Conservation (phyloP, 2,888 invertebrate species). For the Scaeva pyrastri region DNA sequence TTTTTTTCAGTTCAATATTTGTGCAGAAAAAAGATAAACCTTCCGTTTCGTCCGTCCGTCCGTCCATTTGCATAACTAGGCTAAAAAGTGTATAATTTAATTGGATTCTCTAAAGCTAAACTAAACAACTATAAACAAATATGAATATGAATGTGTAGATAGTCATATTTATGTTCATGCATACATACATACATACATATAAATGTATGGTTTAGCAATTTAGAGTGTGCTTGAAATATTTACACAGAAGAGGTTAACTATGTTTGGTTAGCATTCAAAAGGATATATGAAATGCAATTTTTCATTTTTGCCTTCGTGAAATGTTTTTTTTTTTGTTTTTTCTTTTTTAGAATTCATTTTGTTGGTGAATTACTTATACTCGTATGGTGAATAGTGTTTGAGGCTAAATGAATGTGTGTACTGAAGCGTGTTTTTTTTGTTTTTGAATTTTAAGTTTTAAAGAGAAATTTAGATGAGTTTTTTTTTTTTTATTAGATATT, state of each 20-base stretch:
- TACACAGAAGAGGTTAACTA: constrained; percentile 65
- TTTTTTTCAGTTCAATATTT: constrained; percentile 48
- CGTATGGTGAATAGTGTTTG: constrained; percentile 20
- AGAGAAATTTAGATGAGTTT: neutral
- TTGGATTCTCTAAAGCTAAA: constrained; percentile 69
- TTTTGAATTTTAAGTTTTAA: constrained; percentile 3
- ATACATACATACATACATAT: neutral
- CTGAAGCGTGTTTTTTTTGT: neutral
- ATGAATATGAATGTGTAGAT: constrained; percentile 34
- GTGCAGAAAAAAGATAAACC: constrained; percentile 66
- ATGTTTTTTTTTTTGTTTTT: neutral
- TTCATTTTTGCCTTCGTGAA: constrained; percentile 28
- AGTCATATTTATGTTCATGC: neutral
- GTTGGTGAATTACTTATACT: constrained; percentile 26
- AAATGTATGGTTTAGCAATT: constrained; percentile 6
- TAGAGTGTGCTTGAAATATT: constrained; percentile 52
- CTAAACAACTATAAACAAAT: constrained; percentile 67
- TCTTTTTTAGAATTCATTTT: neutral
- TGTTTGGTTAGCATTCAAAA: constrained; percentile 68
- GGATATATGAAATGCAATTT: constrained; percentile 42
- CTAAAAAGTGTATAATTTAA: constrained; percentile 70
- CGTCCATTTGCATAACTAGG: constrained; percentile 46
- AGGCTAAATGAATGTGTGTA: constrained; percentile 20
- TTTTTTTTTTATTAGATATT: too few species aligned
- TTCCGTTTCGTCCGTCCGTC: constrained; percentile 1